Evolutionary conservation across 2,797 vertebrate genomes (phyloP).

Genomic region (Acanthurus lineatus): DNA sequence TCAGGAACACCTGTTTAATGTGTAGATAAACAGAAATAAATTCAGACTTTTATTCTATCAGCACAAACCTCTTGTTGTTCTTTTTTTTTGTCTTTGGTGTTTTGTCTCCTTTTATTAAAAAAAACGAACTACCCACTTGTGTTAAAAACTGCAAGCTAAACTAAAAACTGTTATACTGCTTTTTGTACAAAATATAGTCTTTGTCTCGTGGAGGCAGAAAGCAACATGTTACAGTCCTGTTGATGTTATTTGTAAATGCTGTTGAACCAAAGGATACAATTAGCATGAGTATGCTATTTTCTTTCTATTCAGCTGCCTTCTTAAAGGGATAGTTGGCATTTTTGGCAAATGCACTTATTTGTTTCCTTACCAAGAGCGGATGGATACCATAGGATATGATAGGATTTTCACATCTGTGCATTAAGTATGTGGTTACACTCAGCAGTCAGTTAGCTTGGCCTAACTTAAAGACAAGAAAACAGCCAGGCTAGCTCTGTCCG

Average conservation of each 20-base stretch:
- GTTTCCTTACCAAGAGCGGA: neutral
- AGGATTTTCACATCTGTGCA: too few relatives aligned
- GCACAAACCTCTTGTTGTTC: conserved; percentile 68
- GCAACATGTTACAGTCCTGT: too few relatives aligned
- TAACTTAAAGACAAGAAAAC: neutral
- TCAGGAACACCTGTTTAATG: conserved; percentile 90
- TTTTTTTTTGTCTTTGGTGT: conserved; percentile 58
- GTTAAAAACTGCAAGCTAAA: neutral
- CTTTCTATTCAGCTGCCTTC: neutral
- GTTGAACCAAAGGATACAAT: too few relatives aligned
- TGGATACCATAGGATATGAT: neutral
- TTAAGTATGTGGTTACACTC: neutral
- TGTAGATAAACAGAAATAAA: conserved; percentile 89
- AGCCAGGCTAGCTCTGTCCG: neutral
- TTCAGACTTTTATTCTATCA: conserved; percentile 90
- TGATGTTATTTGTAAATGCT: too few relatives aligned
- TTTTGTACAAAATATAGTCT: neutral
- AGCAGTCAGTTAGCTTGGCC: too few relatives aligned
- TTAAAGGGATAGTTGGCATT: neutral
- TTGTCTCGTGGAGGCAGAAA: too few relatives aligned
- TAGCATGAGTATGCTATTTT: neutral
- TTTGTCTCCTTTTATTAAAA: neutral
- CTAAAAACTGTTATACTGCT: neutral
- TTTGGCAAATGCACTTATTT: neutral
- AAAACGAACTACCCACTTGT: neutral